phyloP scores from a whole-genome alignment of 2,888 invertebrate genomes.

The Allophyes oxyacanthae region DNA sequence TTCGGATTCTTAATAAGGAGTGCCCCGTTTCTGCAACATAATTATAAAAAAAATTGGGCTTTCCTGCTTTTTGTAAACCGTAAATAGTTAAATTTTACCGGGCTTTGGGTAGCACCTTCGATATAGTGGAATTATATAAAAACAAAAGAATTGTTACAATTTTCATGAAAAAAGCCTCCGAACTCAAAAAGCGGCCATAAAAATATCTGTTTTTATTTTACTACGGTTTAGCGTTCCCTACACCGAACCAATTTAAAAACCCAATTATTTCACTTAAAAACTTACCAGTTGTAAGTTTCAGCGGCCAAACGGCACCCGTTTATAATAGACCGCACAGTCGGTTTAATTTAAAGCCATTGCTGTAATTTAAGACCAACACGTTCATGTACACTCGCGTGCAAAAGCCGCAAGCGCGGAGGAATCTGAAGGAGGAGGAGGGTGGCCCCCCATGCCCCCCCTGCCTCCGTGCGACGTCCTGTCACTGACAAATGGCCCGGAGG shows the following conservation, averaged over 20 bases:
- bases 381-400: conserved; percentile 76
- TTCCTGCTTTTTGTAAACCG: too few species aligned
- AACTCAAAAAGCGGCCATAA: too few species aligned
- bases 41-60: too few species aligned
- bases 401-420: conserved; percentile 76
- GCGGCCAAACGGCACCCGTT: conserved; percentile 36
- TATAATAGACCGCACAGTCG: conserved; percentile 55
- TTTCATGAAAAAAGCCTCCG: too few species aligned
- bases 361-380: conserved; percentile 73
- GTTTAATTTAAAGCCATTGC: conserved; percentile 57
- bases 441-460: conserved; percentile 40
- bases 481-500: conserved; percentile 89
- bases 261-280: conserved; percentile 30
- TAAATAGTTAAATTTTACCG: too few species aligned
- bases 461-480: conserved; percentile 83
- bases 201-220: too few species aligned
- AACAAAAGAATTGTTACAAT: too few species aligned
- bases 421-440: conserved; percentile 62
- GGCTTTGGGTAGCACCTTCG: too few species aligned
- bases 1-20: too few species aligned
- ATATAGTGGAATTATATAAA: too few species aligned
- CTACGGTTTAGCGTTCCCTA: too few species aligned
- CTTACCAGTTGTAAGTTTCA: conserved; percentile 19
- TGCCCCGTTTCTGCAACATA: too few species aligned
- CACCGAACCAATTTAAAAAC: background rate